A percentile compares a stretch with the other conserved stretches of the same genome.
Evolutionary conservation across 2,113 vertebrate genomes (phyloP).

Genomic region (Hypocryptadius cinnamomeus): DNA sequence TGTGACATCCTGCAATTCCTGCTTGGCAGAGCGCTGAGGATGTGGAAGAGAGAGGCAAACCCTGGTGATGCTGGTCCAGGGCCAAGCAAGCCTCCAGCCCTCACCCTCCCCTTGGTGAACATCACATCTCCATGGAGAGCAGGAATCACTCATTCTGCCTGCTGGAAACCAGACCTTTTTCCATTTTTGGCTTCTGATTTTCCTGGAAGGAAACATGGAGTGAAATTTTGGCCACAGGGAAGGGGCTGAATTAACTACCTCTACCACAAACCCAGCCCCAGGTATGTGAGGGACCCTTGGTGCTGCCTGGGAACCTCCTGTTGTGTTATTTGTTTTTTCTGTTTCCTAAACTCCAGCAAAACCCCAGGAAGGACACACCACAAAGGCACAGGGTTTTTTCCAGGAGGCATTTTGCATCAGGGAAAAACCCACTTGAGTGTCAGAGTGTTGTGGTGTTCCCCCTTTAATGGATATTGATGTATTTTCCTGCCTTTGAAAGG

Average conservation of each 20-base stretch:
- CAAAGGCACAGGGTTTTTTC: neutral
- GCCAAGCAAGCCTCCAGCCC: neutral
- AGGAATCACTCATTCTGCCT: neutral
- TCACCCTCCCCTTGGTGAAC: neutral
- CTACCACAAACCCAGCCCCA: neutral
- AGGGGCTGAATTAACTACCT: neutral
- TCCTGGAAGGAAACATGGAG: neutral
- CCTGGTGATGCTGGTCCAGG: neutral
- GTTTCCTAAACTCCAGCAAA: neutral
- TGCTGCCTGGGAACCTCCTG: neutral
- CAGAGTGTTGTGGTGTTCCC: neutral
- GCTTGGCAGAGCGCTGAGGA: neutral
- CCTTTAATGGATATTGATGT: neutral
- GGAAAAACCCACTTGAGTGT: neutral
- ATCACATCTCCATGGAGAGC: neutral
- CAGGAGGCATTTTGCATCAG: constrained; percentile 1
- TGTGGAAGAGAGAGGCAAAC: neutral
- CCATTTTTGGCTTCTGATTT: neutral
- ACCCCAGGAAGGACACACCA: neutral
- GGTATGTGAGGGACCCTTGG: neutral
- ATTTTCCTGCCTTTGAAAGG: constrained; percentile 23
- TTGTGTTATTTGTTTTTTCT: neutral
- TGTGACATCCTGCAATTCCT: neutral
- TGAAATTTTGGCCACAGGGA: neutral
- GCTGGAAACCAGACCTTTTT: neutral